These are phyloP conservation scores for Agrilus planipennis DNA, from an alignment of 1,140 invertebrate genomes.

Conservation along the genomic window DNA sequence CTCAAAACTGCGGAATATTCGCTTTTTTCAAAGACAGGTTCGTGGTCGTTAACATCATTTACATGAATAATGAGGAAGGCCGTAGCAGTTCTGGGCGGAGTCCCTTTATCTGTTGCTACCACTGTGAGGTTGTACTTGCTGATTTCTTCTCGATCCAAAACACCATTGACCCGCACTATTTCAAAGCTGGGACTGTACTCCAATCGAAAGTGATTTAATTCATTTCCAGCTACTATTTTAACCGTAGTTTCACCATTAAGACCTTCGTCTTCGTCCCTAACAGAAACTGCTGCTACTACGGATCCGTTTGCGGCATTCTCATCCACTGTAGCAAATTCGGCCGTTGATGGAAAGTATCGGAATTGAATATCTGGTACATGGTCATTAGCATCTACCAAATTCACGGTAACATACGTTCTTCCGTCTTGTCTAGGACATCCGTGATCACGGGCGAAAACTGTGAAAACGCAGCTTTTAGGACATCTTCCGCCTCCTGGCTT, in stretches of 20 bases:
- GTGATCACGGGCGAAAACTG: constrained; percentile 85
- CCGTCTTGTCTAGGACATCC: constrained; percentile 82
- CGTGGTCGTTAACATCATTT: constrained; percentile 91
- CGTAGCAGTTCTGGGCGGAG: constrained; percentile 68
- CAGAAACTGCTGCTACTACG: constrained; percentile 85
- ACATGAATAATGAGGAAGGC: constrained; percentile 83
- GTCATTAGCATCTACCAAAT: constrained; percentile 87
- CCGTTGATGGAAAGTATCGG: constrained; percentile 72
- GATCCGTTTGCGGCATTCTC: constrained; percentile 84
- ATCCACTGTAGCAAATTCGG: constrained; percentile 78
- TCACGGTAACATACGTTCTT: constrained; percentile 88
- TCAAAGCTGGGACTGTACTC: constrained; percentile 76
- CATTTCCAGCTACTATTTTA: constrained; percentile 77
- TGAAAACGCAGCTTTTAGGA: constrained; percentile 86
- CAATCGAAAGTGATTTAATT: constrained; percentile 77
- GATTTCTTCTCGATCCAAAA: constrained; percentile 85
- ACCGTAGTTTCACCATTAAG: constrained; percentile 78
- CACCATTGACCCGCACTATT: constrained; percentile 82
- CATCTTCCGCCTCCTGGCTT: constrained; percentile 45
- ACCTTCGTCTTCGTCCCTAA: constrained; percentile 83
- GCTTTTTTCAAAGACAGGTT: constrained; percentile 86
- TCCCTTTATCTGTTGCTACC: constrained; percentile 79
- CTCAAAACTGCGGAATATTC: constrained; percentile 81
- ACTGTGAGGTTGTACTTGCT: constrained; percentile 86
- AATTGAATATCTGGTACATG: constrained; percentile 89